A percentile compares a stretch with the other conserved stretches of the same genome.
Evolutionary conservation across 2,888 invertebrate species (phyloP).

Genomic region (Drosophila demipolita): DNA sequence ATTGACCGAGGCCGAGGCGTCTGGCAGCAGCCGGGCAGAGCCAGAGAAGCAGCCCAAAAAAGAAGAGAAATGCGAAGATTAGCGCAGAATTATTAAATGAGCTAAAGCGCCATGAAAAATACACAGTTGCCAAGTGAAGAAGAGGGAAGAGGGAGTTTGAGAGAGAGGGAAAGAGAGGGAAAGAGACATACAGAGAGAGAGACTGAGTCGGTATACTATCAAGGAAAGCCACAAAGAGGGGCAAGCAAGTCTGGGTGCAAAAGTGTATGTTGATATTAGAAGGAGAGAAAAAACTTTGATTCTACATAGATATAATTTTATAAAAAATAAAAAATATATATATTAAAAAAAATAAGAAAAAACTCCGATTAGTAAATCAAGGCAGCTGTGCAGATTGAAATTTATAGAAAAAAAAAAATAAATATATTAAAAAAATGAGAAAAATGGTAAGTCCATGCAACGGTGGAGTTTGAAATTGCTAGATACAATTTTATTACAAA

Average conservation of each 20-base stretch:
- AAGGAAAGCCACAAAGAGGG: background rate
- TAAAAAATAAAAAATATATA: too few relatives aligned
- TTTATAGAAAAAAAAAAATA: too few relatives aligned
- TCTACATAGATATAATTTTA: background rate
- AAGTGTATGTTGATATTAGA: background rate
- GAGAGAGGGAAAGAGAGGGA: background rate
- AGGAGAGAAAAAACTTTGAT: accelerated
- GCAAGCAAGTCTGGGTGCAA: background rate
- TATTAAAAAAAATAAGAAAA: too few relatives aligned
- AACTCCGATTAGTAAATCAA: too few relatives aligned
- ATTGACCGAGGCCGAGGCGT: constrained; percentile 46
- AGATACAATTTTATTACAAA: background rate
- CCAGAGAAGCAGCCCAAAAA: background rate
- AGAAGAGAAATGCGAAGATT: constrained; percentile 41
- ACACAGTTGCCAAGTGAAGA: background rate
- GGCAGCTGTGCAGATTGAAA: too few relatives aligned
- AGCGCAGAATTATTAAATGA: constrained; percentile 57
- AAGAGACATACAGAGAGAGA: background rate
- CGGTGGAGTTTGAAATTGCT: background rate
- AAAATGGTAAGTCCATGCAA: too few relatives aligned
- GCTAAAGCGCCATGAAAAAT: constrained; percentile 55
- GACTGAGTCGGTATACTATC: background rate
- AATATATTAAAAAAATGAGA: too few relatives aligned
- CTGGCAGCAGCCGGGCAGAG: constrained; percentile 20
- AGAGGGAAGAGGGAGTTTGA: background rate